Base-by-base conservation (phyloP, 2,888 invertebrate genomes). In the Sycophila texana region DNA sequence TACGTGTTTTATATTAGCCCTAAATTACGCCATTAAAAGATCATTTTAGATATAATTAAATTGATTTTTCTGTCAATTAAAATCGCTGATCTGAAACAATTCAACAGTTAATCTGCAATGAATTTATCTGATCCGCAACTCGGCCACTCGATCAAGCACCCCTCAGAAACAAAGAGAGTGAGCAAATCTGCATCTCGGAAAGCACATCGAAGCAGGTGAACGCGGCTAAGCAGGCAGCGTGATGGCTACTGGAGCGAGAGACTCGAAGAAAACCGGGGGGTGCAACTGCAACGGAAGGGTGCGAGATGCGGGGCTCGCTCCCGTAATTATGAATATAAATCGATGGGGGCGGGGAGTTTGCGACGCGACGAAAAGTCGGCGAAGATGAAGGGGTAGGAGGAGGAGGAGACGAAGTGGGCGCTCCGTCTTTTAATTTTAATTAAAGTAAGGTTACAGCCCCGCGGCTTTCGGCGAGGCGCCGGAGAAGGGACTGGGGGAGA, bases 341-440 rank as follows among this genome's bases (percentile, higher is more conserved):
- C 86, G 88, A 85, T 84, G 85, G 77, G 39, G 74, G 74, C 60
- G 80, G 49, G 55, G 60, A 70, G 71, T 65, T 74, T 63, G 77
- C 66, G 74, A 65, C 49, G 65, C 39, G 70, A 67, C 61, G 77
- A 73, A 77, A 67, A 77, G 68, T 73, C 77, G 30, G 71, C 22
- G 30, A 13, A 30, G n/a, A n/a, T n/a, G n/a, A n/a, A n/a, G n/a
- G n/a, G n/a, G n/a, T n/a, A n/a, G n/a, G n/a, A n/a, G 74, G 74
- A 75, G 81, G 81, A 70, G 80, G 76, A 77, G 80, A 73, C 70
- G 79, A 80, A 77, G 67, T 80, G 82, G 81, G 83, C 85, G 84
- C 86, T 87, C 85, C 87, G 86, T 89, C 89, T 89, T 88, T 89
- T 89, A 89, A 89, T 89, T 89, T 89, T 89, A 89, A 89, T 89